A percentile compares a stretch with the other conserved stretches of the same genome.
phyloP scores from a whole-genome alignment of 2,888 invertebrate genomes.

The Achlya flavicornis region DNA sequence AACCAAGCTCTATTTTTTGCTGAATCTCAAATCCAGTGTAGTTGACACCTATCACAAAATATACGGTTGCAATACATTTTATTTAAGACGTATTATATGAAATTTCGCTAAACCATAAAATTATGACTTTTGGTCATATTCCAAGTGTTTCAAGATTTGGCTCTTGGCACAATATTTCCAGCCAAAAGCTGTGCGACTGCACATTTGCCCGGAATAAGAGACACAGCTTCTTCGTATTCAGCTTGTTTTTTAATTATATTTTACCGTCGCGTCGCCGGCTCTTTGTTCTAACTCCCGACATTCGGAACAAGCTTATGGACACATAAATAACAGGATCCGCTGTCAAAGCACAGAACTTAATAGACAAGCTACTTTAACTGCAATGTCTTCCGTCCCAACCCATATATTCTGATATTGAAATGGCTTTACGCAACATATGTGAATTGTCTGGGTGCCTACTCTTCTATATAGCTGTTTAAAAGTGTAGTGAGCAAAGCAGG shows the following conservation, averaged over 20 bases:
- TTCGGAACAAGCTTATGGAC: background rate
- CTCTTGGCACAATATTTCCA: constrained; percentile 46
- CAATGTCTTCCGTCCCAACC: constrained; percentile 7
- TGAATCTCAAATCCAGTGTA: too few relatives aligned
- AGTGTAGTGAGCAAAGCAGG: too few relatives aligned
- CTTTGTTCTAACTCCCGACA: constrained; percentile 26
- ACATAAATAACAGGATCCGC: constrained; percentile 8
- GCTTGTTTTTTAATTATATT: constrained; percentile 28
- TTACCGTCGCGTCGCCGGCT: constrained; percentile 24
- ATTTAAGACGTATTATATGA: too few relatives aligned
- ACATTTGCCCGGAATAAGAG: constrained; percentile 22
- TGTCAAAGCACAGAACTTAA: constrained; percentile 3
- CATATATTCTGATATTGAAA: background rate
- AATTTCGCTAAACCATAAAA: constrained; percentile 15
- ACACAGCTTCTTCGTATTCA: constrained; percentile 21
- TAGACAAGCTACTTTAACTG: background rate
- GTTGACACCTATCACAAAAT: too few relatives aligned
- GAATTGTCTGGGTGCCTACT: background rate
- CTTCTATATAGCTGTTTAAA: background rate
- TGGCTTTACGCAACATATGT: background rate
- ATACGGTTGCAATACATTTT: too few relatives aligned
- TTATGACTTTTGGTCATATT: constrained; percentile 40
- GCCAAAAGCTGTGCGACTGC: constrained; percentile 48
- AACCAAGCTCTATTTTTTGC: too few relatives aligned
- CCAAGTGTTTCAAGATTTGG: constrained; percentile 57